Evolutionary conservation across 2,797 vertebrate genomes (phyloP).

Genomic region (Diplodus sargus): DNA sequence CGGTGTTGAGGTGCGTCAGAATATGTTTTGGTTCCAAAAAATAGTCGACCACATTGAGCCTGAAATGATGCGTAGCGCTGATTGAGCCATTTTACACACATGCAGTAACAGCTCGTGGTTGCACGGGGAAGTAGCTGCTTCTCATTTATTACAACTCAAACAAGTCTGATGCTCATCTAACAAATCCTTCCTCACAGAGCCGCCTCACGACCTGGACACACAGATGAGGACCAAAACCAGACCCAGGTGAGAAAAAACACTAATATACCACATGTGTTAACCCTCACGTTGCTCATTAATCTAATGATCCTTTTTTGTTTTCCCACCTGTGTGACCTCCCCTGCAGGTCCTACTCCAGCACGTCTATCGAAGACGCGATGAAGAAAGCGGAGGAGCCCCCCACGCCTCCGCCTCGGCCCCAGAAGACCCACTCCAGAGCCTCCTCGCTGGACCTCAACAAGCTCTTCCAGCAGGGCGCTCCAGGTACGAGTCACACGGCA

Average conservation of each 20-base stretch:
- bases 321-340: neutral
- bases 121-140: slow-evolving; percentile 48
- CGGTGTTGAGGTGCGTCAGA: neutral
- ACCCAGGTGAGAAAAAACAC: slow-evolving; percentile 73
- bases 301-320: neutral
- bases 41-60: neutral
- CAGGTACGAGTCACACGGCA: slow-evolving; percentile 77
- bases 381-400: slow-evolving; percentile 95
- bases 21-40: neutral
- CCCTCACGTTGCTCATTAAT: neutral
- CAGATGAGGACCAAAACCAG: slow-evolving; percentile 80
- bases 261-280: neutral
- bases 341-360: slow-evolving; percentile 94
- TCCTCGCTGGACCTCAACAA: slow-evolving; percentile 98
- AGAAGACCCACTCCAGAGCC: slow-evolving; percentile 96
- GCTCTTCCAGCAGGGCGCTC: slow-evolving; percentile 92
- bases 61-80: too few species aligned
- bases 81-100: neutral
- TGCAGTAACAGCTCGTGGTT: neutral
- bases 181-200: slow-evolving; percentile 65
- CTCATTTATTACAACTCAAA: slow-evolving; percentile 31
- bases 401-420: slow-evolving; percentile 94
- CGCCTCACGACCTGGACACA: slow-evolving; percentile 75
- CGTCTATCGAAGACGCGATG: slow-evolving; percentile 94
- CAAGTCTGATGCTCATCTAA: slow-evolving; percentile 3